phyloP scores from a whole-genome alignment of 2,888 invertebrate species.

The Sympetrum striolatum region DNA sequence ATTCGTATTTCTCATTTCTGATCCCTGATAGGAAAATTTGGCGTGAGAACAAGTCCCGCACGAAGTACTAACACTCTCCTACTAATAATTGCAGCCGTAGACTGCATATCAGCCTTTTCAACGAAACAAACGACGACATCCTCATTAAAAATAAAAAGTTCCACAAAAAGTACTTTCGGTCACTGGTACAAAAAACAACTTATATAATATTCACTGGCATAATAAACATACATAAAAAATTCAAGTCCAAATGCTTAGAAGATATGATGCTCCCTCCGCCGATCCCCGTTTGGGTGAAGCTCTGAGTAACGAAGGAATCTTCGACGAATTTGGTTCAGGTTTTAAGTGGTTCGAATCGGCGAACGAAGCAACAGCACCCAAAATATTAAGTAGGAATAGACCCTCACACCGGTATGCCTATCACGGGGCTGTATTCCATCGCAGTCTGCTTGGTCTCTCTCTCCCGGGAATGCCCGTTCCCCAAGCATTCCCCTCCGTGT shows the following conservation, averaged over 20 bases:
- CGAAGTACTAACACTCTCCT: not conserved
- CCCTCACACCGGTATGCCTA: not conserved
- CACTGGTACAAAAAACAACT: constrained; percentile 5
- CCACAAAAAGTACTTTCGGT: not conserved
- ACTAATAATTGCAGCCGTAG: not conserved
- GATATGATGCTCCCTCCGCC: not conserved
- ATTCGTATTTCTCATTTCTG: not conserved
- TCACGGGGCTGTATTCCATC: constrained; percentile 6
- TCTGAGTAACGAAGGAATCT: not conserved
- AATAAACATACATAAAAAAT: not conserved
- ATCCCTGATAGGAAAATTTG: constrained; percentile 18
- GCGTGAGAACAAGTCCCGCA: not conserved
- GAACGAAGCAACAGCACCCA: not conserved
- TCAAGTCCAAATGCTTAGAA: not conserved
- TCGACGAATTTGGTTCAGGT: not conserved
- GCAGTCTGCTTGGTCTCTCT: not conserved
- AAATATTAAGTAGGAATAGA: not conserved
- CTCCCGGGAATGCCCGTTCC: constrained; percentile 6
- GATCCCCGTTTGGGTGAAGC: not conserved
- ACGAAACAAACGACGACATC: not conserved
- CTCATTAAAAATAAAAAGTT: not conserved
- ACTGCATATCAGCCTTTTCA: not conserved
- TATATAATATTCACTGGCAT: not conserved
- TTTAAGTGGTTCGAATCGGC: not conserved
- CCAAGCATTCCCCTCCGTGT: constrained; percentile 15